Percentiles rank a stretch among this genome's conserved stretches.
Evolutionary conservation across 2,113 vertebrate species (phyloP).

Genomic region (Athene noctua): DNA sequence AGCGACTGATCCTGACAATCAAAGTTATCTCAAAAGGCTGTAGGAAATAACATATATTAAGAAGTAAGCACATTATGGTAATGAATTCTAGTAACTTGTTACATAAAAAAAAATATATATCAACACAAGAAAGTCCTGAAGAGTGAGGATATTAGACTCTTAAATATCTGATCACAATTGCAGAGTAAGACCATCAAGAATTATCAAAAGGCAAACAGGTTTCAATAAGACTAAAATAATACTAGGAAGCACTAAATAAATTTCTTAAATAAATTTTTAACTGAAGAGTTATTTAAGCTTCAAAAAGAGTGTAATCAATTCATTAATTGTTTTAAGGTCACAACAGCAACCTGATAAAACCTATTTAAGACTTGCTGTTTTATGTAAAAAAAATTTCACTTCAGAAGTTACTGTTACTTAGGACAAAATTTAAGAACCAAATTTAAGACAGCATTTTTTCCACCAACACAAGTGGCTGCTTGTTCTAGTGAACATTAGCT

Average conservation of each 20-base stretch:
- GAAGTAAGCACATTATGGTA: neutral
- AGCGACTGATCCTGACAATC: neutral
- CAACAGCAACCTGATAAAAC: neutral
- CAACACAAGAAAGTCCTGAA: neutral
- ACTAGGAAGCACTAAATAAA: neutral
- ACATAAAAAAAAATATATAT: neutral
- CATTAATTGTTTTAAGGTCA: neutral
- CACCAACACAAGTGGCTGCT: neutral
- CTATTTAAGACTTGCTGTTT: neutral
- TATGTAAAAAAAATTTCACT: neutral
- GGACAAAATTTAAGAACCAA: neutral
- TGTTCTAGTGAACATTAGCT: neutral
- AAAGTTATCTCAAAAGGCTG: neutral
- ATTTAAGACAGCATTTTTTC: neutral
- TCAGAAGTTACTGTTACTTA: neutral
- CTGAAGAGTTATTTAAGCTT: neutral
- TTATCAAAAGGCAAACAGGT: neutral
- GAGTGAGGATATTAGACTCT: neutral
- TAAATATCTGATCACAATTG: neutral
- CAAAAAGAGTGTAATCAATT: neutral
- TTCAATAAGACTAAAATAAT: neutral
- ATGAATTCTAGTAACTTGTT: neutral
- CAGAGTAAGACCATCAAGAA: neutral
- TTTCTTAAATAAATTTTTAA: too few relatives aligned
- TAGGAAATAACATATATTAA: neutral